These are phyloP conservation scores for Gambelia wislizenii DNA, from an alignment of 2,797 vertebrate genomes.

Conservation along the genomic window DNA sequence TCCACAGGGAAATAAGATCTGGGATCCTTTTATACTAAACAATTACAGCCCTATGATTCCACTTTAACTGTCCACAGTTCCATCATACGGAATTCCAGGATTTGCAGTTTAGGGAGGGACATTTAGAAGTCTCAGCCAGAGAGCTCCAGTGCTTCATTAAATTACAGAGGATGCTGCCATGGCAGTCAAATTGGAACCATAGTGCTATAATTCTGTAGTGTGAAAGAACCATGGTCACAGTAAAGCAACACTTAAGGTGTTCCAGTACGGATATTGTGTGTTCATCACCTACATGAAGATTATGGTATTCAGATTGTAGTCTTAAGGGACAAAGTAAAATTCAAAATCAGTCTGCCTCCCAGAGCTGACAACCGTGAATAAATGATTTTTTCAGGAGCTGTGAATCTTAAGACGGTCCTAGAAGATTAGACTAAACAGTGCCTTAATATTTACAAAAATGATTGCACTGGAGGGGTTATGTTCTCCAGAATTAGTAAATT, in stretches of 20 bases:
- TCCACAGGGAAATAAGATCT: not conserved
- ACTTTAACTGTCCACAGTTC: no score
- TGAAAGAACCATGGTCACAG: not conserved
- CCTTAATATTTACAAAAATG: slow-evolving; percentile 34
- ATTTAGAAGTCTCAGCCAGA: no score
- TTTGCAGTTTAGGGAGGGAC: no score
- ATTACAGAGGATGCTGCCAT: no score
- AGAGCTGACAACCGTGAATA: slow-evolving; percentile 29
- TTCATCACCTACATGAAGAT: not conserved
- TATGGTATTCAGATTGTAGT: slow-evolving; percentile 32
- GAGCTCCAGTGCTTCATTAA: no score
- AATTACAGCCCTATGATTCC: no score
- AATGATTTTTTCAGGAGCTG: slow-evolving; percentile 23
- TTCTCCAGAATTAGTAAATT: slow-evolving; percentile 26
- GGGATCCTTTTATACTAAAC: no score
- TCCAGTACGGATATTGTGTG: not conserved
- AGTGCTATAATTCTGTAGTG: no score
- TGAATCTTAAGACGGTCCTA: slow-evolving; percentile 16
- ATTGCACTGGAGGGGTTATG: not conserved
- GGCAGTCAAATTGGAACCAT: no score
- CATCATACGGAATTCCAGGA: no score
- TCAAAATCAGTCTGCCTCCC: slow-evolving; percentile 26
- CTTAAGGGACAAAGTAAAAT: slow-evolving; percentile 20
- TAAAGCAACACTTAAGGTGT: not conserved
- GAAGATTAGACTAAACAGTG: slow-evolving; percentile 51